A percentile compares a stretch with the other conserved stretches of the same genome.
phyloP scores from a whole-genome alignment of 2,113 vertebrate species.

The Corvus hawaiiensis region DNA sequence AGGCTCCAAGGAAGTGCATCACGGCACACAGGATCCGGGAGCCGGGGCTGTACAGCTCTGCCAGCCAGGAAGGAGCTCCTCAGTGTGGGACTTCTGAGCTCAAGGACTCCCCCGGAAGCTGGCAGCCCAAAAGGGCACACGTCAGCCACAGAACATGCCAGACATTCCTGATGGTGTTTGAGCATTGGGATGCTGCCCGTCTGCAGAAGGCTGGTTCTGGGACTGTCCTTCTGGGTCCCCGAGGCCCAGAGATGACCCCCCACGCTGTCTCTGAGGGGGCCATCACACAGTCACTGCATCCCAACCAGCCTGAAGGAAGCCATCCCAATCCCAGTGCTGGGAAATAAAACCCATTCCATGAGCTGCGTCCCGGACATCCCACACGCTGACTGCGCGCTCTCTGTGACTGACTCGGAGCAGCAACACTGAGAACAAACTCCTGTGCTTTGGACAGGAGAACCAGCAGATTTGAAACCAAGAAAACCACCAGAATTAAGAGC shows the following conservation, averaged over 20 bases:
- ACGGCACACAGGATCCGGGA: background rate
- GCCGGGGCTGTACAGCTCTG: background rate
- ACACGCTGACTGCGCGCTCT: background rate
- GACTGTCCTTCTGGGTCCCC: background rate
- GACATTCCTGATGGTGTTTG: background rate
- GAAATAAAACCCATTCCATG: background rate
- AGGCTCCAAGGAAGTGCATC: background rate
- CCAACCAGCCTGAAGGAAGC: background rate
- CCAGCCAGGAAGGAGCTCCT: background rate
- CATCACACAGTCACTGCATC: background rate
- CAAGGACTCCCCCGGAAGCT: background rate
- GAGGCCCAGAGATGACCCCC: background rate
- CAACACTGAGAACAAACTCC: background rate
- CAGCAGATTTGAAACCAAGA: background rate
- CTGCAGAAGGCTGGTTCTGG: background rate
- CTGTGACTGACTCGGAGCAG: background rate
- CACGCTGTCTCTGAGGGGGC: background rate
- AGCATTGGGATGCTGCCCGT: background rate
- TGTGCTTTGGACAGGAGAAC: background rate
- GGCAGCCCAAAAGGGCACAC: background rate
- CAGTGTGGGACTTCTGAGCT: background rate
- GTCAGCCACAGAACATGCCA: background rate
- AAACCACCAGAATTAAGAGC: background rate
- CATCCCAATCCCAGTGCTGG: background rate
- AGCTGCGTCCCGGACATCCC: background rate